Conservation (phyloP, 2,888 invertebrate genomes). For the Scaptomyza tumidula region DNA sequence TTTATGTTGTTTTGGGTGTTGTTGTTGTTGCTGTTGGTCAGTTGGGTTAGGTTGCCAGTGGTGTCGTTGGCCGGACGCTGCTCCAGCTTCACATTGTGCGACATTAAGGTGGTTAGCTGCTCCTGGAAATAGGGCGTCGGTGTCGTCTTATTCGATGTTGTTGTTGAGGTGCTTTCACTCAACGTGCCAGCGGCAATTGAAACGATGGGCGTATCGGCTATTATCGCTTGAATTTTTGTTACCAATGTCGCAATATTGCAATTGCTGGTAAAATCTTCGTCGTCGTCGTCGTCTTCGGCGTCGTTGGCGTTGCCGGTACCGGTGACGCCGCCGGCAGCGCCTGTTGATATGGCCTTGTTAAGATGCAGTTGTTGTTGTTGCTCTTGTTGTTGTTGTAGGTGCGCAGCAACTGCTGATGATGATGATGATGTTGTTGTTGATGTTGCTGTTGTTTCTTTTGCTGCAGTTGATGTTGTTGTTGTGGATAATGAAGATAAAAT, state of each 20-base stretch:
- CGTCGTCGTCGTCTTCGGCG: constrained; percentile 5
- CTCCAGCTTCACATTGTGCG: constrained; percentile 58
- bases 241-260: constrained; percentile 52
- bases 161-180: constrained; percentile 81
- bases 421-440: constrained; percentile 26
- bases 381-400: constrained; percentile 17
- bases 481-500: constrained; percentile 53
- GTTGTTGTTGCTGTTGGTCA: constrained; percentile 39
- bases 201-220: constrained; percentile 81
- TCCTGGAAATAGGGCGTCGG: constrained; percentile 75
- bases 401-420: constrained; percentile 37
- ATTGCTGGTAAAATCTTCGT: constrained; percentile 1
- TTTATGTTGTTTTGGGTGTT: constrained; percentile 5
- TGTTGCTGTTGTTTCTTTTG: constrained; percentile 11
- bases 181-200: constrained; percentile 81
- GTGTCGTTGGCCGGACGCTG: constrained; percentile 34
- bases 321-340: constrained; percentile 47
- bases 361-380: constrained; percentile 46
- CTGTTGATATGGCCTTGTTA: constrained; percentile 62
- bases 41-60: constrained; percentile 16
- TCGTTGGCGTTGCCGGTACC: constrained; percentile 21
- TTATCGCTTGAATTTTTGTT: constrained; percentile 72
- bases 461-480: constrained; percentile 33
- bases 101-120: constrained; percentile 61
- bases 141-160: constrained; percentile 82